These are phyloP conservation scores for Notothenia rossii DNA, from an alignment of 2,113 vertebrate genomes.

Conservation along the genomic window DNA sequence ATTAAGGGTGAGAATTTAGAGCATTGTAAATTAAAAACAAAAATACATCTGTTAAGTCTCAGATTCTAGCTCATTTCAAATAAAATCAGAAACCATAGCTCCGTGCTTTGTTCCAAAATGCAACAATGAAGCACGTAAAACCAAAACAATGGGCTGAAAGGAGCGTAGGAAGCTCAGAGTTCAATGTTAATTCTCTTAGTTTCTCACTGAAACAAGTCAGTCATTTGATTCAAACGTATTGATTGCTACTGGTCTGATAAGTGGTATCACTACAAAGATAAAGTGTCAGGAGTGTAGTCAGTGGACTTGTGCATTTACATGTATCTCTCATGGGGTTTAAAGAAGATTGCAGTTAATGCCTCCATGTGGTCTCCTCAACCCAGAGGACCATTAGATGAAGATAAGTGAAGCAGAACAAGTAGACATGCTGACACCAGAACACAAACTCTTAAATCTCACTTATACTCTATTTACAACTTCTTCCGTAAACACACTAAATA, in stretches of 20 bases:
- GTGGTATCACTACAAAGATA: not conserved
- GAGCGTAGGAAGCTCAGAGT: not conserved
- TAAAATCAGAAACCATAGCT: too few relatives aligned
- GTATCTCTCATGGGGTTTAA: slow-evolving; percentile 9
- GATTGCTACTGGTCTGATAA: not conserved
- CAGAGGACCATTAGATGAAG: slow-evolving; percentile 7
- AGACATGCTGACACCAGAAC: slow-evolving; percentile 25
- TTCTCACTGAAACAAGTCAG: not conserved
- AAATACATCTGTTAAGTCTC: too few relatives aligned
- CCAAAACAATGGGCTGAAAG: too few relatives aligned
- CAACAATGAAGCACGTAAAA: not conserved
- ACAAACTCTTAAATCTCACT: slow-evolving; percentile 40
- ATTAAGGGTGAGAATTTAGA: not conserved
- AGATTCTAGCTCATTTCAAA: too few relatives aligned
- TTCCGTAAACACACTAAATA: slow-evolving; percentile 49
- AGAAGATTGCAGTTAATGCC: slow-evolving; percentile 20
- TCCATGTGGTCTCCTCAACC: slow-evolving; percentile 4
- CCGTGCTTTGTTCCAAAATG: not conserved
- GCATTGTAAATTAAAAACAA: too few relatives aligned
- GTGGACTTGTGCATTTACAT: slow-evolving; percentile 15
- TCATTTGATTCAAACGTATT: too few relatives aligned
- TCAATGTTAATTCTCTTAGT: slow-evolving; percentile 10
- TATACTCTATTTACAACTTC: slow-evolving; percentile 43
- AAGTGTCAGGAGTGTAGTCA: not conserved
- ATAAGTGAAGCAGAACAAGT: slow-evolving; percentile 14